Evolutionary conservation across 1,140 invertebrate genomes (phyloP).

Genomic region (Bombus pascuorum): DNA sequence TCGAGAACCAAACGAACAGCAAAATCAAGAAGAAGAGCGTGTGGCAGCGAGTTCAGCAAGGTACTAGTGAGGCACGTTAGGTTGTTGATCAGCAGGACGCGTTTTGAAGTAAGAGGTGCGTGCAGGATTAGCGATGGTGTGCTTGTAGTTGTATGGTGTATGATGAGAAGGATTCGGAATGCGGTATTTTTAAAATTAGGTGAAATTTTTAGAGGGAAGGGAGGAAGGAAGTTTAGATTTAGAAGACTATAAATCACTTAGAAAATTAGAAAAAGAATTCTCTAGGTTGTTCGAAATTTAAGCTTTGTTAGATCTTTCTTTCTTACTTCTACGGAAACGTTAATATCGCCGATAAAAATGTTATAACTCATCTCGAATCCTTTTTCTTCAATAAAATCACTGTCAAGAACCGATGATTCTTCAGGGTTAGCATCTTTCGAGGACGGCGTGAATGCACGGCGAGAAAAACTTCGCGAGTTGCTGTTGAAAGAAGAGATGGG

Average conservation of each 20-base stretch:
- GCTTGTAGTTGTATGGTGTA: not conserved
- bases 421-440: slow-evolving; percentile 59
- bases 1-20: slow-evolving; percentile 60
- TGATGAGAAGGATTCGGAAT: no score
- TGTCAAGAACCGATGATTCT: not conserved
- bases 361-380: not conserved
- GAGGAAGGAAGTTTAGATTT: no score
- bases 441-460: slow-evolving; percentile 55
- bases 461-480: slow-evolving; percentile 61
- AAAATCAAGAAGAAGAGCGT: slow-evolving; percentile 57
- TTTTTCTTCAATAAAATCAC: not conserved
- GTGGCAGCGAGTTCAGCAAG: slow-evolving; percentile 56
- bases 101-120: not conserved
- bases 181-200: not conserved
- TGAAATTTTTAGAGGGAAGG: not conserved
- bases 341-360: not conserved
- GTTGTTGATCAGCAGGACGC: not conserved
- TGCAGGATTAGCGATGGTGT: not conserved
- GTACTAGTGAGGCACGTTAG: slow-evolving; percentile 16
- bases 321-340: not conserved
- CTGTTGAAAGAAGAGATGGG: slow-evolving; percentile 58
- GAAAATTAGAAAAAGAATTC: not conserved
- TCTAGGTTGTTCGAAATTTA: not conserved
- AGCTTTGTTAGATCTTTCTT: not conserved
- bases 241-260: no score